Conservation (phyloP, 2,888 invertebrate species). For the Tillus elongatus region DNA sequence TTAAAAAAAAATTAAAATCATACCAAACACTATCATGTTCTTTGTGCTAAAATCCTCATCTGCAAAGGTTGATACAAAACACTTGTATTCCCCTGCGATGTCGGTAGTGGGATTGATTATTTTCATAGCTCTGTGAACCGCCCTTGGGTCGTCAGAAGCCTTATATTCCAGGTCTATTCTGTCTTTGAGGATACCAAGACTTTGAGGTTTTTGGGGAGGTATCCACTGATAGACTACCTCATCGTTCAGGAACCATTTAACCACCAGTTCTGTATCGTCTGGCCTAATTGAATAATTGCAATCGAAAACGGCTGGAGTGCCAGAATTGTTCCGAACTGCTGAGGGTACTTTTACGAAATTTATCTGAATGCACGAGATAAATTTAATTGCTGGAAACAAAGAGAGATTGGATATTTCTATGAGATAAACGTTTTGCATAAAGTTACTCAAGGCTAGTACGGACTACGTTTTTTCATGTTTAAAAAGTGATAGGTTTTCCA, state of each 20-base stretch:
- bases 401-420: too few species aligned
- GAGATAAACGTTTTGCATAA: too few species aligned
- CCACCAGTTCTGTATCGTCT: conserved; percentile 58
- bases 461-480: too few species aligned
- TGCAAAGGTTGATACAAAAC: conserved; percentile 59
- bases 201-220: conserved; percentile 57
- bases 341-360: conserved; percentile 39
- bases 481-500: too few species aligned
- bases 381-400: too few species aligned
- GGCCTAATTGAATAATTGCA: conserved; percentile 59
- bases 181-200: conserved; percentile 48
- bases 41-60: conserved; percentile 57
- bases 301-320: conserved; percentile 52
- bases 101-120: conserved; percentile 60
- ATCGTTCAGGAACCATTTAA: conserved; percentile 67
- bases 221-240: conserved; percentile 76
- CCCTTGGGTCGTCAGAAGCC: conserved; percentile 57
- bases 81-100: conserved; percentile 64
- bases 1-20: conserved; percentile 24
- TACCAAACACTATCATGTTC: conserved; percentile 60
- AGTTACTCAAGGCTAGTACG: too few species aligned
- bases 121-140: conserved; percentile 60
- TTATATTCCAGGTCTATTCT: conserved; percentile 55
- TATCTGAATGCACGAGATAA: too few species aligned
- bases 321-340: conserved; percentile 37